phyloP scores from a whole-genome alignment of 2,888 invertebrate genomes.

The Cordilura impudica region DNA sequence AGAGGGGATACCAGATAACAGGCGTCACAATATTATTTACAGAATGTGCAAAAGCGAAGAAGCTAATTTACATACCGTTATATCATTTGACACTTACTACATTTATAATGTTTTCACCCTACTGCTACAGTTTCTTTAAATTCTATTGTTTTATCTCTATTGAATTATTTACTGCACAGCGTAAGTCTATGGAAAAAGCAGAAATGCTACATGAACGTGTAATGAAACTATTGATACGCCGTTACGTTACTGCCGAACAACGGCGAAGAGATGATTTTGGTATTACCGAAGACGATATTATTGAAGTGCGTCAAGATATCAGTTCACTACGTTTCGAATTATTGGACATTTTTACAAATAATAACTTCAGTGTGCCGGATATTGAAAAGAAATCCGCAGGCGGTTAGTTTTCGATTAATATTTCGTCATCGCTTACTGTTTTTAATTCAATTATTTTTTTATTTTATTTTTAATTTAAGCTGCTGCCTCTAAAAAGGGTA shows the following conservation, averaged over 20 bases:
- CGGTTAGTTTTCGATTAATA: slow-evolving; percentile 62
- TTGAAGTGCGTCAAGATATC: slow-evolving; percentile 98
- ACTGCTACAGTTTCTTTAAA: background rate
- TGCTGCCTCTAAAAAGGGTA: slow-evolving; percentile 84
- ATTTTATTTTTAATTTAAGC: slow-evolving; percentile 78
- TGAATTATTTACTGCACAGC: slow-evolving; percentile 78
- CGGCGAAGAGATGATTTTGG: slow-evolving; percentile 92
- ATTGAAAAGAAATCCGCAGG: slow-evolving; percentile 82
- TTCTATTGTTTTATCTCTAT: slow-evolving; percentile 1
- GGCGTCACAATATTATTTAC: too few relatives aligned
- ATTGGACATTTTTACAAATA: slow-evolving; percentile 92
- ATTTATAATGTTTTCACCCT: slow-evolving; percentile 2
- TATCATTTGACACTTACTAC: too few relatives aligned
- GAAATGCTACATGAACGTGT: slow-evolving; percentile 87
- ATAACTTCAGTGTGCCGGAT: slow-evolving; percentile 91
- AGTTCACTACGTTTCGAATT: slow-evolving; percentile 95
- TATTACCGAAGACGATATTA: slow-evolving; percentile 97
- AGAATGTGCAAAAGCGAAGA: background rate
- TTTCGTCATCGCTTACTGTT: slow-evolving; percentile 45
- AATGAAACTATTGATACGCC: slow-evolving; percentile 91
- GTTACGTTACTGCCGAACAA: slow-evolving; percentile 94
- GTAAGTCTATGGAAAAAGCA: slow-evolving; percentile 86
- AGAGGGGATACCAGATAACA: too few relatives aligned
- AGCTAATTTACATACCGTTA: slow-evolving; percentile 8
- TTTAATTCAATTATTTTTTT: background rate